Evolutionary conservation across 2,113 vertebrate species (phyloP), one percentile per base, ranked within the genome.

Genomic region (Porphyrio hochstetteri): DNA sequence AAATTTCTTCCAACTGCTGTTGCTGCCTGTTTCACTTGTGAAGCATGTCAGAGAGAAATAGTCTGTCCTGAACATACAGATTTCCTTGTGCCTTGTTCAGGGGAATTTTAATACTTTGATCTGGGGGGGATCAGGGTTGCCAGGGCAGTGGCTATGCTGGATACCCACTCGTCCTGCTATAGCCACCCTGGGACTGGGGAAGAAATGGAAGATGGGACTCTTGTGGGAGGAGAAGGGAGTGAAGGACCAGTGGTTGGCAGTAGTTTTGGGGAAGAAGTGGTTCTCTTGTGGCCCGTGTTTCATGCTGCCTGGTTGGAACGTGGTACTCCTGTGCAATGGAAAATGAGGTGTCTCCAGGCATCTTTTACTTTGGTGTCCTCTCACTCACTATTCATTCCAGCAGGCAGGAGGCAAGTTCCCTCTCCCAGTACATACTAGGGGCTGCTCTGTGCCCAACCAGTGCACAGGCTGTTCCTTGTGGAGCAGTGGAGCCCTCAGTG

Each of bases 181-280:
- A 56, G 40, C 33, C 10, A 1, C 31, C 17, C 25, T 0, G 7
- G 57, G 27, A 6, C 7, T 2, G 4, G 42, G 28, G 20, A 38
- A 50, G 65, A 10, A 50, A 46, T 46, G 44, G 44, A 46, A 10
- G 72, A 13, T 2, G 31, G n/a, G 20, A 36, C 29, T 33, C 48
- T 44, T 0, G 0, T 3, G 3, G 72, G 56, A 29, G 24, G 20
- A 74, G 42, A 12, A 50, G 46, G 59, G 48, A 9, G 38, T 0
- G 4, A 33, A 67, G 40, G 67, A 24, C 18, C 1, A 0, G 28
- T 5, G 35, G 20, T 31, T 5, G 0, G 28, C 24, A 31, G 57
- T 0, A 2, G 16, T 61, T 38, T 71, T 31, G 8, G 61, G 76
- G 67, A 25, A 53, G 52, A 63, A 75, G 1, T 0, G 0, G 31